phyloP scores from a whole-genome alignment of 1,140 invertebrate genomes.

The Platorchestia sp. region DNA sequence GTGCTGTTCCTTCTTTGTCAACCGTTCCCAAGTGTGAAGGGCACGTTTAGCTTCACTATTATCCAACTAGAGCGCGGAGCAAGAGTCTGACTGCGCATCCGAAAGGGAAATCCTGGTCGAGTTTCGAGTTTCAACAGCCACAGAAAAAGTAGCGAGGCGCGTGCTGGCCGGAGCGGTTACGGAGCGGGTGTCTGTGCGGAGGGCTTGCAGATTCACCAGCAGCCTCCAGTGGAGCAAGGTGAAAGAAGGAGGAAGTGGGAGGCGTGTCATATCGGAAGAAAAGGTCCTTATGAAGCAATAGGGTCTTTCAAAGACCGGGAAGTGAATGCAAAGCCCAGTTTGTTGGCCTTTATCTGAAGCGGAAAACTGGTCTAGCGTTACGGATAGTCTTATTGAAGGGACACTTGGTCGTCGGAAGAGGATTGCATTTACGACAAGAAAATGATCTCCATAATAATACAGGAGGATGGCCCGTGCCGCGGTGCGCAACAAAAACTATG shows the following conservation, averaged over 20 bases:
- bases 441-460: conserved; percentile 14
- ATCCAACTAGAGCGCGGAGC: background rate
- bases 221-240: background rate
- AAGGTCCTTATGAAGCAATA: conserved; percentile 45
- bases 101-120: background rate
- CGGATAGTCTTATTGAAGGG: conserved; percentile 49
- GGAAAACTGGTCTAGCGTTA: conserved; percentile 52
- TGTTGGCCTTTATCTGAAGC: conserved; percentile 39
- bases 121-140: conserved; percentile 3
- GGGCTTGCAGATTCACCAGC: background rate
- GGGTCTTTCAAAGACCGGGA: conserved; percentile 38
- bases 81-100: background rate
- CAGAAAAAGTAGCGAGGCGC: conserved; percentile 34
- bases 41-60: background rate
- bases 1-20: background rate
- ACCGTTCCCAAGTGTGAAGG: background rate
- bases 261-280: conserved; percentile 55
- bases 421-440: background rate
- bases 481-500: background rate
- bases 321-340: conserved; percentile 33
- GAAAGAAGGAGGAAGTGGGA: conserved; percentile 51
- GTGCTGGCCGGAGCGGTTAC: background rate
- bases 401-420: background rate
- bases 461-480: conserved; percentile 32
- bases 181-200: background rate